A percentile compares a stretch with the other conserved stretches of the same genome.
These are phyloP conservation scores for Magallana angulata DNA, from an alignment of 1,140 invertebrate genomes.

Conservation along the genomic window DNA sequence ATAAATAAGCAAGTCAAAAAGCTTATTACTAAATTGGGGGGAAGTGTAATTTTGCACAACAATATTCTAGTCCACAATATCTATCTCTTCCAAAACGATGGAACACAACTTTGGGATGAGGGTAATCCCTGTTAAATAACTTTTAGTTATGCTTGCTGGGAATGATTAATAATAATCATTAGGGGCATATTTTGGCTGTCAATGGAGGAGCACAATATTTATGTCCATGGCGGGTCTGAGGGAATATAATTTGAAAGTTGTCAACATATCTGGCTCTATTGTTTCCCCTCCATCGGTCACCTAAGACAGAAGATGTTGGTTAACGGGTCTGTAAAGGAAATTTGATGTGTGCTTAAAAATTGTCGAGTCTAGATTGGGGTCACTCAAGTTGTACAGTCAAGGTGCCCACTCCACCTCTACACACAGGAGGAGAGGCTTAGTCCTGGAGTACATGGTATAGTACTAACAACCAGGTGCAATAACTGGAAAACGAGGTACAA, in stretches of 20 bases:
- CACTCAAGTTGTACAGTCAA: background rate
- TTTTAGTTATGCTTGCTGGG: background rate
- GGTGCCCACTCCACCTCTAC: conserved; percentile 3
- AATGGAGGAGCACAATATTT: background rate
- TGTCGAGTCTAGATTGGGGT: background rate
- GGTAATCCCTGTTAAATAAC: background rate
- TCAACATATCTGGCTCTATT: background rate
- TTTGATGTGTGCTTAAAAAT: background rate
- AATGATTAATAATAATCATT: background rate
- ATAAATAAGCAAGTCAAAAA: background rate
- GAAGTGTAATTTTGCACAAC: background rate
- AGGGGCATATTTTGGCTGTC: background rate
- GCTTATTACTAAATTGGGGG: background rate
- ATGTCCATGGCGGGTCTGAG: background rate
- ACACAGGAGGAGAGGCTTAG: background rate
- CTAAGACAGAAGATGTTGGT: background rate
- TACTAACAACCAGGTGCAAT: background rate
- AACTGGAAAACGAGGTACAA: background rate
- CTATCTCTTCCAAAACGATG: background rate
- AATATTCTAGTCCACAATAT: conserved; percentile 4
- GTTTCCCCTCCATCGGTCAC: background rate
- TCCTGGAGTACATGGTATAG: background rate
- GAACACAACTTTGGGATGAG: background rate
- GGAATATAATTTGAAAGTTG: background rate
- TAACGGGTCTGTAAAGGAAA: background rate